Percentiles rank a stretch among this genome's conserved stretches.
Conservation (phyloP, 2,113 vertebrate genomes). For the Crotophaga sulcirostris region DNA sequence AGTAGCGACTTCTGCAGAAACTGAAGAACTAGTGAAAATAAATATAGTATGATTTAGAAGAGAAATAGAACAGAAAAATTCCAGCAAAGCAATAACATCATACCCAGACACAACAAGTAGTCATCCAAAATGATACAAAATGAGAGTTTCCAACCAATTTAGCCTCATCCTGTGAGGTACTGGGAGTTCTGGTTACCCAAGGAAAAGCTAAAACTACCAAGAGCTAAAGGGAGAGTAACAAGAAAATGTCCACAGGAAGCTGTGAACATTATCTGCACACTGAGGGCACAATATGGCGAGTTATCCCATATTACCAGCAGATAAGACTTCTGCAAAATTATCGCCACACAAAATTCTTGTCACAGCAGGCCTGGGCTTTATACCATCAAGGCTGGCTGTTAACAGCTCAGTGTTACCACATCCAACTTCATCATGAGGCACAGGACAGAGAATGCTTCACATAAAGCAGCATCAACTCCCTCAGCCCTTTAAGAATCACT, state of each 20-base stretch:
- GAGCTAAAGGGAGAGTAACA: neutral
- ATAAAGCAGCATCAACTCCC: neutral
- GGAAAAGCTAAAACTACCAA: neutral
- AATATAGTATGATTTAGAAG: neutral
- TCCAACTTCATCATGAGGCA: neutral
- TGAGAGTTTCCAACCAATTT: neutral
- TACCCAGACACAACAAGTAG: neutral
- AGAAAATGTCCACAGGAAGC: neutral
- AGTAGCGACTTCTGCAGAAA: slow-evolving; percentile 84
- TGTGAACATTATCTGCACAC: neutral
- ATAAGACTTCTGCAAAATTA: neutral
- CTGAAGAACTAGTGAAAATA: slow-evolving; percentile 80
- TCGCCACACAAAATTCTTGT: neutral
- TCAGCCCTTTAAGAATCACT: neutral
- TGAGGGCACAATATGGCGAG: neutral
- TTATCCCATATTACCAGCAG: neutral
- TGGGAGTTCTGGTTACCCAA: neutral
- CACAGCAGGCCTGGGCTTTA: neutral
- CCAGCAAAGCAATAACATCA: neutral
- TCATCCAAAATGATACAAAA: neutral
- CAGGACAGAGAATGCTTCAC: neutral
- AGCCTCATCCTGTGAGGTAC: neutral
- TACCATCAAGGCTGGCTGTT: neutral
- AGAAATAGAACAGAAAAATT: neutral
- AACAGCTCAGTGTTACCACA: neutral